phyloP scores from a whole-genome alignment of 2,888 invertebrate species.

The Apoderus coryli region DNA sequence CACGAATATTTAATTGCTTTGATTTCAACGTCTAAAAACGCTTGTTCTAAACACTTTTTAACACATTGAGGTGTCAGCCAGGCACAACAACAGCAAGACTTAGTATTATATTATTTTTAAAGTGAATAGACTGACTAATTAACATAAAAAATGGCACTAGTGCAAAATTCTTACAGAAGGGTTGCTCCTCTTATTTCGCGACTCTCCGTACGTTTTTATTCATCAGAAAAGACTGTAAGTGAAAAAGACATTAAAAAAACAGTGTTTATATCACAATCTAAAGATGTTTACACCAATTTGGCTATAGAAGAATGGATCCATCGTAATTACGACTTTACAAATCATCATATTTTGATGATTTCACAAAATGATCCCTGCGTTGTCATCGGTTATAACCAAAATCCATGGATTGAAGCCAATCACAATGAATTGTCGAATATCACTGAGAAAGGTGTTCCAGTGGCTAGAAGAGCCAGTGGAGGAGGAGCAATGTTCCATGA shows the following conservation, averaged over 20 bases:
- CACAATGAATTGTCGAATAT: slow-evolving; percentile 41
- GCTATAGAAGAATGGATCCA: slow-evolving; percentile 96
- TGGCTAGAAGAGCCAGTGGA: slow-evolving; percentile 87
- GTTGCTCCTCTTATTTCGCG: slow-evolving; percentile 18
- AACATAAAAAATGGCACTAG: slow-evolving; percentile 25
- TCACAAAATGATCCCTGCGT: slow-evolving; percentile 92
- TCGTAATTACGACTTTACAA: slow-evolving; percentile 66
- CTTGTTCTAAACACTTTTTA: slow-evolving; percentile 18
- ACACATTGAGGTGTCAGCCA: slow-evolving; percentile 17
- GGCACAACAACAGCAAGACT: slow-evolving; percentile 23
- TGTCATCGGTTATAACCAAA: slow-evolving; percentile 93
- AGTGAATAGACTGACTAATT: too few species aligned
- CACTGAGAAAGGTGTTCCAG: slow-evolving; percentile 46
- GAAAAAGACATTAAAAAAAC: slow-evolving; percentile 53
- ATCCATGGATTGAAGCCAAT: slow-evolving; percentile 90
- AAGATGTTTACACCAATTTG: slow-evolving; percentile 82
- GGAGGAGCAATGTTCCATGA: slow-evolving; percentile 97
- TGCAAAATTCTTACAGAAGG: slow-evolving; percentile 22
- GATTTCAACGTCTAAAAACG: slow-evolving; percentile 58
- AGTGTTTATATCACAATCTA: slow-evolving; percentile 83
- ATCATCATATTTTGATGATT: slow-evolving; percentile 73
- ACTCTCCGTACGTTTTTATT: slow-evolving; percentile 16
- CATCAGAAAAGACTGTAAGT: slow-evolving; percentile 10
- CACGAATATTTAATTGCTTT: slow-evolving; percentile 78
- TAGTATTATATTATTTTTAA: slow-evolving; percentile 11